Percentiles rank a stretch among this genome's conserved stretches.
Evolutionary conservation across 1,140 invertebrate species (phyloP).

Genomic region (Drosophila bocki): DNA sequence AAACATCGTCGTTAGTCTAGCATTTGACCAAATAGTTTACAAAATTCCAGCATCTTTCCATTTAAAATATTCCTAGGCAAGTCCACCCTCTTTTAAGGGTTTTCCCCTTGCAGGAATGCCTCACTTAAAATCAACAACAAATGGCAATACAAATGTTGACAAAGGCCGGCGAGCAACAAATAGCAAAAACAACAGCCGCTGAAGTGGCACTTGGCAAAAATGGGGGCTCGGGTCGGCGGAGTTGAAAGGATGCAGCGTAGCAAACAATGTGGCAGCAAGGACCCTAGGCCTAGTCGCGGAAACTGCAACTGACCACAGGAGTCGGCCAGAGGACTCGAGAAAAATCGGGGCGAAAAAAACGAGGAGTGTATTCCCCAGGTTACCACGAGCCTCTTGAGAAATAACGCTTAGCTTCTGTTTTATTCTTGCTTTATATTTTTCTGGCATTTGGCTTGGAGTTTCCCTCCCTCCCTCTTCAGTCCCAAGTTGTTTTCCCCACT

Average conservation of each 20-base stretch:
- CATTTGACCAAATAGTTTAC: conserved; percentile 11
- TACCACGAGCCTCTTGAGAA: conserved; percentile 64
- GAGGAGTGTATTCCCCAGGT: conserved; percentile 49
- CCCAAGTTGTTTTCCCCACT: conserved; percentile 23
- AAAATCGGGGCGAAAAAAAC: neutral
- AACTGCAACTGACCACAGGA: conserved; percentile 54
- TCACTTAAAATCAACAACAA: conserved; percentile 59
- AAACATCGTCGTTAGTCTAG: neutral
- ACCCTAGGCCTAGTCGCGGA: conserved; percentile 30
- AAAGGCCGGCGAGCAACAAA: conserved; percentile 54
- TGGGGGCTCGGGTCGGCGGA: conserved; percentile 39
- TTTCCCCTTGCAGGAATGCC: conserved; percentile 10
- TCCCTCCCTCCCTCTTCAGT: conserved; percentile 11
- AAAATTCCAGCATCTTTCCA: conserved; percentile 18
- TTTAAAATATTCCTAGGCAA: conserved; percentile 2
- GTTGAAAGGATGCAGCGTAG: conserved; percentile 43
- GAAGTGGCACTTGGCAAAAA: conserved; percentile 61
- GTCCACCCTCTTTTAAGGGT: neutral
- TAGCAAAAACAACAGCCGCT: conserved; percentile 52
- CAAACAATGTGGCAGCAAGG: conserved; percentile 34
- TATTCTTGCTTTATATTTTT: conserved; percentile 52
- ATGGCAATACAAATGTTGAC: conserved; percentile 68
- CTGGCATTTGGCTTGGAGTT: conserved; percentile 66
- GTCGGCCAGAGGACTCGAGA: neutral
- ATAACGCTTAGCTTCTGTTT: conserved; percentile 70